These are phyloP conservation scores for Hystrix cristata DNA, from an alignment of 2,113 vertebrate genomes.

Conservation along the genomic window DNA sequence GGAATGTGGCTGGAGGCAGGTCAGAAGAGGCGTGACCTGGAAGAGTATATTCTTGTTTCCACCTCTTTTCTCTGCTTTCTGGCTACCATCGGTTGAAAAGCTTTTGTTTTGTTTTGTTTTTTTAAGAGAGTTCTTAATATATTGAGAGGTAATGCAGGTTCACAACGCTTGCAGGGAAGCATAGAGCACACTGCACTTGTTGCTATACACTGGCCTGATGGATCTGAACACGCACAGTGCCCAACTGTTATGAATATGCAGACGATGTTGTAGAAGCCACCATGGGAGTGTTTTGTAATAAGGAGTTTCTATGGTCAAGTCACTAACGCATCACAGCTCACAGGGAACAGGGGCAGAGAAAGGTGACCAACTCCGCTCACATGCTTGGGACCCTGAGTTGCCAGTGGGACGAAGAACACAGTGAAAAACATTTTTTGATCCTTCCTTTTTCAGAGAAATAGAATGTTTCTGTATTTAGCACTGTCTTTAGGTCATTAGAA, in stretches of 20 bases:
- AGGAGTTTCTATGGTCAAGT: background rate
- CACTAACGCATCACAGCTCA: conserved; percentile 51
- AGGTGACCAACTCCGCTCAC: background rate
- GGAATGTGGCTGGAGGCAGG: background rate
- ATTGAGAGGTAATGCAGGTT: conserved; percentile 57
- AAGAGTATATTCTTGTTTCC: background rate
- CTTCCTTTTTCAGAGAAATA: conserved; percentile 34
- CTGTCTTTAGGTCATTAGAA: background rate
- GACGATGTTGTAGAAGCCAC: background rate
- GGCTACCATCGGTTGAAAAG: background rate
- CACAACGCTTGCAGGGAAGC: conserved; percentile 7
- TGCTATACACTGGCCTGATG: background rate
- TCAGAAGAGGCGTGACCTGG: background rate
- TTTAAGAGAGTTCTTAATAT: background rate
- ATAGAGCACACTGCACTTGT: background rate
- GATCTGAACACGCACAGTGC: accelerated
- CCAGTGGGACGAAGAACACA: conserved; percentile 1
- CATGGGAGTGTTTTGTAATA: background rate
- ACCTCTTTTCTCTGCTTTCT: background rate
- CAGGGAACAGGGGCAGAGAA: background rate
- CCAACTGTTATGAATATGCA: background rate
- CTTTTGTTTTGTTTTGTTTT: background rate
- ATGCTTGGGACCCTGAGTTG: background rate
- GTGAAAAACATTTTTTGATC: background rate
- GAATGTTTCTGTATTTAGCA: conserved; percentile 42